Conservation (phyloP, 2,113 vertebrate genomes). For the Grus americana region DNA sequence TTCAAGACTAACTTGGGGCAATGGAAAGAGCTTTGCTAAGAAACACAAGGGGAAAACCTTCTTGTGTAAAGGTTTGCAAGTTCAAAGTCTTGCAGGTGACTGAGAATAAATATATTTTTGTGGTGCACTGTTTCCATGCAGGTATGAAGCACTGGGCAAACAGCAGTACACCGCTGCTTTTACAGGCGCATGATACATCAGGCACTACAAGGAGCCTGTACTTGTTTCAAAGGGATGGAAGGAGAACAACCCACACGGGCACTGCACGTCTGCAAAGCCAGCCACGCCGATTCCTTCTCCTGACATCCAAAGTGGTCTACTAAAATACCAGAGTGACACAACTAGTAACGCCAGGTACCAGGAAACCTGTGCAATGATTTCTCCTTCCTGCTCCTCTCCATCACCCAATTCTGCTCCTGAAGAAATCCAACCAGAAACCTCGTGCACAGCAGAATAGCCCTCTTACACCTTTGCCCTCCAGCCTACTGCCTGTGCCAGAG, state of each 20-base stretch:
- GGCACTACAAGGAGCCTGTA: fast-evolving
- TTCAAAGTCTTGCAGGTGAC: neutral
- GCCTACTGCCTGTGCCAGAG: neutral
- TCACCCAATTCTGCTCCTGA: neutral
- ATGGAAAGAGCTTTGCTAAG: neutral
- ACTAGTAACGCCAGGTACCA: neutral
- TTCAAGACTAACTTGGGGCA: neutral
- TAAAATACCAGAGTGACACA: neutral
- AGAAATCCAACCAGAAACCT: neutral
- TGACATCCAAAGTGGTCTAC: neutral
- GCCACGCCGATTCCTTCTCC: neutral
- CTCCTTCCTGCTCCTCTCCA: neutral
- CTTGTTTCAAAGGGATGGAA: neutral
- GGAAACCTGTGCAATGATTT: neutral
- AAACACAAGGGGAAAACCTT: neutral
- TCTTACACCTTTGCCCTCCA: neutral
- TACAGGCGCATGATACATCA: neutral
- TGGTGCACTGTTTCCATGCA: neutral
- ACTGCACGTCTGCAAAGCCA: fast-evolving
- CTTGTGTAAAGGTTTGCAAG: neutral
- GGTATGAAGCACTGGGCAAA: neutral
- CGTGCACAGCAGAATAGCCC: neutral
- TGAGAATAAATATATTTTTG: neutral
- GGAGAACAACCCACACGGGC: neutral
- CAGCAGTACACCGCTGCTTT: neutral